Percentiles rank a stretch among this genome's conserved stretches.
These are phyloP conservation scores for Melanogrammus aeglefinus DNA, from an alignment of 2,797 vertebrate species.

Conservation along the genomic window DNA sequence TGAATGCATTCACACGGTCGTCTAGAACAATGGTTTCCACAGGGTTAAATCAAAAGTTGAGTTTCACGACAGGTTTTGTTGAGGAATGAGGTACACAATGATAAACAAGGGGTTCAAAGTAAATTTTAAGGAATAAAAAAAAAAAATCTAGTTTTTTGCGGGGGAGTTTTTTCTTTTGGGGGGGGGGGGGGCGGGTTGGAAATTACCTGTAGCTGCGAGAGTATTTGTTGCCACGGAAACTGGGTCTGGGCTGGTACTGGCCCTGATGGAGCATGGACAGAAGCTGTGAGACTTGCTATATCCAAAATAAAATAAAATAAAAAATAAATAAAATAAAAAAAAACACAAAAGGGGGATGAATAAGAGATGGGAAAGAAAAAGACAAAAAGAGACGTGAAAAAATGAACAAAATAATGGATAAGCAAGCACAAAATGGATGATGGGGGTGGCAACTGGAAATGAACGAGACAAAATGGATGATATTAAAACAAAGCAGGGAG, in stretches of 20 bases:
- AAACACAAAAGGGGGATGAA: constrained; percentile 53
- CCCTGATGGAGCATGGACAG: constrained; percentile 99
- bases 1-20: constrained; percentile 49
- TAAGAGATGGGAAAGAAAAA: constrained; percentile 62
- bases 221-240: constrained; percentile 99
- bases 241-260: constrained; percentile 98
- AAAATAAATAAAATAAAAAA: constrained; percentile 59
- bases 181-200: constrained; percentile 37
- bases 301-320: constrained; percentile 71
- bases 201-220: constrained; percentile 97
- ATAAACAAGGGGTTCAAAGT: constrained; percentile 59
- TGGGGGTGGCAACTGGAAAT: constrained; percentile 61
- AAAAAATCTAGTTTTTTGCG: not conserved
- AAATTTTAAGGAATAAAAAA: constrained; percentile 33
- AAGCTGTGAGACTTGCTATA: constrained; percentile 99
- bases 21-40: constrained; percentile 44
- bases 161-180: not conserved
- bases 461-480: constrained; percentile 71
- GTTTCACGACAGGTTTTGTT: constrained; percentile 54
- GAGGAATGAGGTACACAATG: constrained; percentile 58
- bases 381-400: constrained; percentile 41
- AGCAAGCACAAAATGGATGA: constrained; percentile 75
- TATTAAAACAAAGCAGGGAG: constrained; percentile 45
- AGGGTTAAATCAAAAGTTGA: constrained; percentile 43
- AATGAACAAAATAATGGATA: constrained; percentile 68